phyloP scores from a whole-genome alignment of 1,140 invertebrate species.

The Ceratitis capitata region DNA sequence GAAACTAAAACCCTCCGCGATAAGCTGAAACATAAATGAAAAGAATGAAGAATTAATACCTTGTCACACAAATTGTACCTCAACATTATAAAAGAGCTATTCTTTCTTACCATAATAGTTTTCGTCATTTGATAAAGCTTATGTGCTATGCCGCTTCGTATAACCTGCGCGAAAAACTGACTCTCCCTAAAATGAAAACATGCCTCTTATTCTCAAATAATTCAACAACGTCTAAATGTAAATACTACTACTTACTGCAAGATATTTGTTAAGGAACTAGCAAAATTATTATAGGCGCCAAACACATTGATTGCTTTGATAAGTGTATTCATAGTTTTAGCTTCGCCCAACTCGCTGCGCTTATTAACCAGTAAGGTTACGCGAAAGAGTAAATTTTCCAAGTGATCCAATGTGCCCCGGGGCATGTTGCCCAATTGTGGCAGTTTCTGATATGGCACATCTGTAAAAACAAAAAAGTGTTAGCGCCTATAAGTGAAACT shows the following conservation, averaged over 20 bases:
- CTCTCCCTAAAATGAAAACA: conserved; percentile 51
- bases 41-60: not conserved
- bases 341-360: conserved; percentile 55
- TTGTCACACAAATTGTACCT: conserved; percentile 48
- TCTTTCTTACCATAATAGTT: too few species aligned
- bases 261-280: conserved; percentile 60
- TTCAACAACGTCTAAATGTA: not conserved
- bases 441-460: conserved; percentile 52
- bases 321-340: conserved; percentile 57
- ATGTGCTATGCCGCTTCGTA: conserved; percentile 61
- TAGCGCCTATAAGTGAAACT: not conserved
- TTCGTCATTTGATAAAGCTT: conserved; percentile 60
- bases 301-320: conserved; percentile 59
- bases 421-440: conserved; percentile 48
- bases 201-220: too few species aligned
- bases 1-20: conserved; percentile 58
- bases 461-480: conserved; percentile 41
- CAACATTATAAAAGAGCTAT: too few species aligned
- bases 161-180: conserved; percentile 62
- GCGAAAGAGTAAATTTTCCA: conserved; percentile 59
- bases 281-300: conserved; percentile 59
- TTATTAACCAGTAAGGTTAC: conserved; percentile 61
- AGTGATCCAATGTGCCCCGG: conserved; percentile 57
- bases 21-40: conserved; percentile 50
- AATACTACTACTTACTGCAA: conserved; percentile 54